phyloP scores from a whole-genome alignment of 2,113 vertebrate genomes.

The Peromyscus leucopus region DNA sequence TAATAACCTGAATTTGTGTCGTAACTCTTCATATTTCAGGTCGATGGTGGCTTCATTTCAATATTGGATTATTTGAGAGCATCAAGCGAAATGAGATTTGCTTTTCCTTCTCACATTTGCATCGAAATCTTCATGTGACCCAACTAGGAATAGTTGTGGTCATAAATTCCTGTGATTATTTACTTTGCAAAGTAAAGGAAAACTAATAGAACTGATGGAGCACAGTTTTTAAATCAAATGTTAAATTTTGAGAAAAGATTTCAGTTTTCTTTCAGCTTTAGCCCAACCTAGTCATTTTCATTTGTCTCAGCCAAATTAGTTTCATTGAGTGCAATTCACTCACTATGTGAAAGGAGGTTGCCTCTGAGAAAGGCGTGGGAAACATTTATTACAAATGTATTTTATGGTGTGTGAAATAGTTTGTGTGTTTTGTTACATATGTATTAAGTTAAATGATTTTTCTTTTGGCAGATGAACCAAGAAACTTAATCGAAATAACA shows the following conservation, averaged over 20 bases:
- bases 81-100: conserved; percentile 49
- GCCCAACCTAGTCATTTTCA: conserved; percentile 37
- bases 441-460: conserved; percentile 66
- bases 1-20: background rate
- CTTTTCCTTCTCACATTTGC: conserved; percentile 57
- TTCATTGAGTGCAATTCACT: conserved; percentile 51
- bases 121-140: conserved; percentile 74
- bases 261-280: conserved; percentile 52
- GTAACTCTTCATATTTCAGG: conserved; percentile 1
- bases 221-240: conserved; percentile 76
- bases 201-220: conserved; percentile 67
- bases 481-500: background rate
- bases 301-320: conserved; percentile 47
- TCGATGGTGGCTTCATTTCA: conserved; percentile 52
- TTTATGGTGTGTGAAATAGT: conserved; percentile 57
- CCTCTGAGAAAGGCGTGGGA: conserved; percentile 20
- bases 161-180: conserved; percentile 76
- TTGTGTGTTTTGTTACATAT: conserved; percentile 40
- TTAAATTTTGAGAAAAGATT: conserved; percentile 53
- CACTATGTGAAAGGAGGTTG: conserved; percentile 40
- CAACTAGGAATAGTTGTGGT: conserved; percentile 65
- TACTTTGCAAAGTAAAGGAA: conserved; percentile 74
- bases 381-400: conserved; percentile 60
- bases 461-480: conserved; percentile 61
- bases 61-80: background rate